Conservation (phyloP, 2,888 invertebrate species). For the Pterobdella sp. region DNA sequence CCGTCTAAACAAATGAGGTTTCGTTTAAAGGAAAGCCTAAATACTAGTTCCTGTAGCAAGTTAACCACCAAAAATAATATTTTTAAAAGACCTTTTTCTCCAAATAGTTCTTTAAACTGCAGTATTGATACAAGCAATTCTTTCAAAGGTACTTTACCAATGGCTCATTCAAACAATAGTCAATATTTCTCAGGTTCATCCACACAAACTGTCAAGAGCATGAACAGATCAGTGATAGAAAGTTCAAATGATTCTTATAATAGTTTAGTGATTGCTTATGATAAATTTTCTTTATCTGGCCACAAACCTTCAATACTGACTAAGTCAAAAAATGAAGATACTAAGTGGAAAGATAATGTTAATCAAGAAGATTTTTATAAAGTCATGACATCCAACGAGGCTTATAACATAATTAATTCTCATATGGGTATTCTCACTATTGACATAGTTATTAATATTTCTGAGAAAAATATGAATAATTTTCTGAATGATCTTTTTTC, state of each 20-base stretch:
- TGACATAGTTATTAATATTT: neutral
- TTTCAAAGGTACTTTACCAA: neutral
- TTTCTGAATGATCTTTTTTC: neutral
- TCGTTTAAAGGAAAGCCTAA: neutral
- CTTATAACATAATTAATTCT: neutral
- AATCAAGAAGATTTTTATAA: neutral
- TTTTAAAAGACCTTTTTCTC: too few species aligned
- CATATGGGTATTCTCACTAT: neutral
- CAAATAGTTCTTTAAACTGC: neutral
- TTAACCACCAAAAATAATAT: neutral
- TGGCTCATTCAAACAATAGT: neutral
- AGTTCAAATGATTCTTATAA: neutral
- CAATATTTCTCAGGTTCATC: neutral
- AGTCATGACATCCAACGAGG: neutral
- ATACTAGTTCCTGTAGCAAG: neutral
- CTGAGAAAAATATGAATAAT: neutral
- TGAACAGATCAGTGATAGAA: neutral
- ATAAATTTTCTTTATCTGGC: neutral
- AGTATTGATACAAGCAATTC: neutral
- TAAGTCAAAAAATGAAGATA: neutral
- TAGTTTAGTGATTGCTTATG: neutral
- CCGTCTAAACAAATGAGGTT: neutral
- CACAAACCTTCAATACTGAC: neutral
- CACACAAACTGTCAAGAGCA: constrained; percentile 2
- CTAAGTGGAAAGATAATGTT: neutral